These are phyloP conservation scores for Ceratitis capitata DNA, from an alignment of 1,140 invertebrate species.

Conservation along the genomic window DNA sequence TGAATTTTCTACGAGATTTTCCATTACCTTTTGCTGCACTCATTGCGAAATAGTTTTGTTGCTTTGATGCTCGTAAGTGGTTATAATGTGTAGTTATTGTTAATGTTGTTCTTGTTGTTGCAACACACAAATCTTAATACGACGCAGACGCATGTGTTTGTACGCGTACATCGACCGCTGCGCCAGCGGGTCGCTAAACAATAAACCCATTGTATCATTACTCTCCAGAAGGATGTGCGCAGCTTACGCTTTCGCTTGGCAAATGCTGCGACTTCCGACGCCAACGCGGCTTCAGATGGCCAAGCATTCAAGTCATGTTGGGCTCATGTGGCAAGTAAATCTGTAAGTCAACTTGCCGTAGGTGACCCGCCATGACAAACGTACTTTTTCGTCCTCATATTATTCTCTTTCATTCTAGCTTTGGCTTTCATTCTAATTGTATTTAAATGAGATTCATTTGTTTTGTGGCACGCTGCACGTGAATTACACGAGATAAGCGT, in stretches of 20 bases:
- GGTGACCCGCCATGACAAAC: not conserved
- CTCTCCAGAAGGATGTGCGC: not conserved
- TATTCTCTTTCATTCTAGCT: not conserved
- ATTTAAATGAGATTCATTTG: conserved; percentile 22
- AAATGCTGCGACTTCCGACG: not conserved
- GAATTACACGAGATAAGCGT: not conserved
- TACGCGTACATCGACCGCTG: too few species aligned
- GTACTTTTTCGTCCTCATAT: not conserved
- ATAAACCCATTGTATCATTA: too few species aligned
- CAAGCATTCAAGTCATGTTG: not conserved
- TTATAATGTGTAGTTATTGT: not conserved
- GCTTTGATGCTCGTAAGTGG: not conserved
- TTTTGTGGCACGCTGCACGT: not conserved
- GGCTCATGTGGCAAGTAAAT: not conserved
- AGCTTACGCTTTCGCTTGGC: not conserved
- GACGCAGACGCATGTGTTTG: not conserved
- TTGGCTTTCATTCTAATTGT: conserved; percentile 7
- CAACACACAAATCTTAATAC: not conserved
- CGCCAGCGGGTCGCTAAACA: not conserved
- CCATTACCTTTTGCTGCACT: conserved; percentile 8
- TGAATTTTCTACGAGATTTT: not conserved
- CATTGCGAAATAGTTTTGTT: not conserved
- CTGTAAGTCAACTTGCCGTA: not conserved
- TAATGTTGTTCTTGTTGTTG: not conserved
- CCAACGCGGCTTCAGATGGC: not conserved